Percentiles rank a stretch among this genome's conserved stretches.
phyloP scores from a whole-genome alignment of 2,888 invertebrate genomes.

The Agrotis segetum region DNA sequence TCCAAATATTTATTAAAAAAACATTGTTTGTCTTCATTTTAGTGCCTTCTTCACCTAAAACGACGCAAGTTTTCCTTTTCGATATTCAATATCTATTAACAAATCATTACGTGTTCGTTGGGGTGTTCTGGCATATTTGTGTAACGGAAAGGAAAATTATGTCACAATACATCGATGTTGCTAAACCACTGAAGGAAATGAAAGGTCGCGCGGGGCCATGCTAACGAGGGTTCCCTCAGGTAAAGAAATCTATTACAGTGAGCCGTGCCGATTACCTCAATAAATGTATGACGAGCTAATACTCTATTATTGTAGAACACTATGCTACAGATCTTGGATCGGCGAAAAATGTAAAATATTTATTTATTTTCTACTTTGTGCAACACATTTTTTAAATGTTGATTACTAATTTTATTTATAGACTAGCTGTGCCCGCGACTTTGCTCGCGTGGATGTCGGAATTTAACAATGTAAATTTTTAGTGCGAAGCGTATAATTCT shows the following conservation, averaged over 20 bases:
- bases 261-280: conserved; percentile 8
- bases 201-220: conserved; percentile 22
- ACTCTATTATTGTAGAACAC: too few relatives aligned
- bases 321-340: too few relatives aligned
- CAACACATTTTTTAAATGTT: neutral
- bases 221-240: conserved; percentile 46
- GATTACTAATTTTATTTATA: neutral
- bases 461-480: too few relatives aligned
- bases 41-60: too few relatives aligned
- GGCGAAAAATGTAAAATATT: too few relatives aligned
- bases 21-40: too few relatives aligned
- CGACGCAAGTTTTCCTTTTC: too few relatives aligned
- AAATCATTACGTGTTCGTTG: conserved; percentile 1
- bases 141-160: conserved; percentile 18
- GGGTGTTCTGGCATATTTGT: conserved; percentile 11
- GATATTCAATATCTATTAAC: neutral
- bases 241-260: conserved; percentile 47
- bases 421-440: too few relatives aligned
- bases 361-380: neutral
- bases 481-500: too few relatives aligned
- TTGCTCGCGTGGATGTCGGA: too few relatives aligned
- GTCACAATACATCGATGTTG: conserved; percentile 43
- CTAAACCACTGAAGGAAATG: conserved; percentile 40
- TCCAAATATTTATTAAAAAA: too few relatives aligned
- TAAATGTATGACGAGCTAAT: conserved; percentile 9